phyloP scores from a whole-genome alignment of 2,797 vertebrate genomes.

The Brachymystax lenok region DNA sequence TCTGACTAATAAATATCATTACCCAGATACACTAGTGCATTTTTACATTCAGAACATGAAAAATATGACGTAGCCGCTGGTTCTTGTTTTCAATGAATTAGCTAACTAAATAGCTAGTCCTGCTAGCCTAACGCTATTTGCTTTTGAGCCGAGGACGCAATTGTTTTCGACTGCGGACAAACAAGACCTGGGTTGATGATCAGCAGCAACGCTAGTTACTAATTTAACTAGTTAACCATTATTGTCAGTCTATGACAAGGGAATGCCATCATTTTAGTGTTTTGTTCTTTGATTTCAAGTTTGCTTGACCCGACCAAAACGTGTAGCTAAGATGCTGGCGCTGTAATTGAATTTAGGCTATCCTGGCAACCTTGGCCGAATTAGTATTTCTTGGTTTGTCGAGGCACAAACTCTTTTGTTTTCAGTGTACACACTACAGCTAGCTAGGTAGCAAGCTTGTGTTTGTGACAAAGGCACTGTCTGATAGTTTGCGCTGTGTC shows the following conservation, averaged over 20 bases:
- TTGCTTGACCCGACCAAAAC: constrained; percentile 32
- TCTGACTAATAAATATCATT: not conserved
- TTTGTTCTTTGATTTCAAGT: constrained; percentile 35
- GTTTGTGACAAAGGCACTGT: not conserved
- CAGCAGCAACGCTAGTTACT: constrained; percentile 43
- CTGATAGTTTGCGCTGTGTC: not conserved
- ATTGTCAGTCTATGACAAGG: not conserved
- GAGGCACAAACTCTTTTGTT: too few species aligned
- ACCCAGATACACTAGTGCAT: not conserved
- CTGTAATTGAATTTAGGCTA: too few species aligned
- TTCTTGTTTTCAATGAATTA: too few species aligned
- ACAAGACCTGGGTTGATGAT: constrained; percentile 32
- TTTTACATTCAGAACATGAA: not conserved
- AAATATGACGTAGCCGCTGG: not conserved
- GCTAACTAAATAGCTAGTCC: too few species aligned
- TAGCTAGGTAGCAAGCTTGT: too few species aligned
- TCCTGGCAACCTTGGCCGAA: too few species aligned
- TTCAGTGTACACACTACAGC: not conserved
- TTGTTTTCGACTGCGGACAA: constrained; percentile 63
- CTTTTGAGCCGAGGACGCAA: constrained; percentile 50
- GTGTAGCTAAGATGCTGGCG: too few species aligned
- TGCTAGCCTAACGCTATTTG: constrained; percentile 42
- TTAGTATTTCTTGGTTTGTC: too few species aligned
- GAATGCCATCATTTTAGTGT: constrained; percentile 8
- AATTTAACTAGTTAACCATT: not conserved